Percentiles rank a stretch among this genome's conserved stretches.
phyloP scores from a whole-genome alignment of 2,888 invertebrate species.

The Subacronicta megacephala region DNA sequence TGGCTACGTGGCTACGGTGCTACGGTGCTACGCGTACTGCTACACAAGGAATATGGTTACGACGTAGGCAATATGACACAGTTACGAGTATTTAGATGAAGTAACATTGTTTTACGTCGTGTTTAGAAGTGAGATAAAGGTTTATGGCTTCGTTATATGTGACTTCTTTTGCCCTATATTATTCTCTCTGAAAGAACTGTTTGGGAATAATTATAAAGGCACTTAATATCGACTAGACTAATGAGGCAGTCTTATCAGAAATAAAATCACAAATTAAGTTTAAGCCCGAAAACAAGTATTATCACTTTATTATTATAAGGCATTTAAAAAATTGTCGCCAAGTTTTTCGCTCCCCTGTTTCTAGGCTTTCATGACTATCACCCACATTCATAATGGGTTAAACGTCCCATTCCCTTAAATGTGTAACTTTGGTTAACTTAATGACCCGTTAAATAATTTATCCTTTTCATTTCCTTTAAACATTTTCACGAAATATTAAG shows the following conservation, averaged over 20 bases:
- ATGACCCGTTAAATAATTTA: conserved; percentile 1
- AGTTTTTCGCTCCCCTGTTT: conserved; percentile 24
- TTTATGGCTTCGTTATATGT: conserved; percentile 1
- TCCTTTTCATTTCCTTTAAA: neutral
- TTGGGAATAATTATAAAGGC: no score
- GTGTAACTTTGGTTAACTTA: conserved; percentile 6
- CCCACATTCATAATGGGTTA: conserved; percentile 18
- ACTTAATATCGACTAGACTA: no score
- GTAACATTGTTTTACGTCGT: conserved; percentile 13
- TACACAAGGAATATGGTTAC: conserved; percentile 27
- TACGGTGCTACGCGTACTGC: conserved; percentile 26
- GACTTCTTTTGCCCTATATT: neutral
- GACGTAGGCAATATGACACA: no score
- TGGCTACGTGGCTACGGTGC: conserved; percentile 21
- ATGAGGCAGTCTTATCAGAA: no score
- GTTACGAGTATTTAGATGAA: conserved; percentile 30
- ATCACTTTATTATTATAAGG: no score
- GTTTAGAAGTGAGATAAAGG: conserved; percentile 4
- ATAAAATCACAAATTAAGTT: no score
- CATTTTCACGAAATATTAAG: neutral
- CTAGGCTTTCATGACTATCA: neutral
- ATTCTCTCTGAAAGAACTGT: no score
- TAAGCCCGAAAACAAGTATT: no score
- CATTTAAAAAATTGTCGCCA: no score
- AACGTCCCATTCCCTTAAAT: conserved; percentile 18